These are phyloP conservation scores for Drosophila atroscutellata DNA, from an alignment of 2,888 invertebrate genomes.

Conservation along the genomic window DNA sequence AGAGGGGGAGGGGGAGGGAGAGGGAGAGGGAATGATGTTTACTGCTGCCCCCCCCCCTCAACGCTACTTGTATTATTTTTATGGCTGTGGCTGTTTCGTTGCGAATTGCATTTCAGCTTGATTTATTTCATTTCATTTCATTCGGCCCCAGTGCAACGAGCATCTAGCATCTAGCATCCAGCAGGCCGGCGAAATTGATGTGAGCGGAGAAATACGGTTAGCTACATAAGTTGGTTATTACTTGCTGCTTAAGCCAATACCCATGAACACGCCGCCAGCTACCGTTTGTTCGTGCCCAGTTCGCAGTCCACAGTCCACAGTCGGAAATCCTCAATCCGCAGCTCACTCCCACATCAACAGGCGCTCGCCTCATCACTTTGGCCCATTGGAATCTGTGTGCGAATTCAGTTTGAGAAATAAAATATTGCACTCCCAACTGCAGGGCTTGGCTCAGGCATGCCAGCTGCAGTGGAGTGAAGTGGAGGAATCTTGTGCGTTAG, in stretches of 20 bases:
- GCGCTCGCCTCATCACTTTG: constrained; percentile 24
- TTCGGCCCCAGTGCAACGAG: constrained; percentile 59
- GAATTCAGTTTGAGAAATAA: constrained; percentile 69
- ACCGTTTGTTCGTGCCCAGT: background rate
- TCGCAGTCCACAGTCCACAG: background rate
- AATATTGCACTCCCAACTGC: constrained; percentile 74
- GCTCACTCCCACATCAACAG: constrained; percentile 4
- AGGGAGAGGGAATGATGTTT: background rate
- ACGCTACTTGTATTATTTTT: constrained; percentile 66
- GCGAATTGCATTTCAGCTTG: constrained; percentile 80
- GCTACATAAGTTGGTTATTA: constrained; percentile 80
- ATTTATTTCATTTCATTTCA: constrained; percentile 78
- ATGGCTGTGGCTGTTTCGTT: constrained; percentile 72
- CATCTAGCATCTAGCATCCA: constrained; percentile 12
- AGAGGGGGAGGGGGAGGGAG: background rate
- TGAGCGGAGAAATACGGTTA: constrained; percentile 74
- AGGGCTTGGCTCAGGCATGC: constrained; percentile 38
- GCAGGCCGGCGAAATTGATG: constrained; percentile 63
- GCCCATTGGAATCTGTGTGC: constrained; percentile 50
- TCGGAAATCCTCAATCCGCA: background rate
- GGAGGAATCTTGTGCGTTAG: constrained; percentile 19
- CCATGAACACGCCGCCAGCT: constrained; percentile 16
- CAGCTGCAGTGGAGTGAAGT: constrained; percentile 9
- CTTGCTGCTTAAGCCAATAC: constrained; percentile 75
- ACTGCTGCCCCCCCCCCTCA: background rate